Percentiles rank a stretch among this genome's conserved stretches.
These are phyloP conservation scores for Drosophila kohkoa DNA, from an alignment of 1,140 invertebrate genomes.

Conservation along the genomic window DNA sequence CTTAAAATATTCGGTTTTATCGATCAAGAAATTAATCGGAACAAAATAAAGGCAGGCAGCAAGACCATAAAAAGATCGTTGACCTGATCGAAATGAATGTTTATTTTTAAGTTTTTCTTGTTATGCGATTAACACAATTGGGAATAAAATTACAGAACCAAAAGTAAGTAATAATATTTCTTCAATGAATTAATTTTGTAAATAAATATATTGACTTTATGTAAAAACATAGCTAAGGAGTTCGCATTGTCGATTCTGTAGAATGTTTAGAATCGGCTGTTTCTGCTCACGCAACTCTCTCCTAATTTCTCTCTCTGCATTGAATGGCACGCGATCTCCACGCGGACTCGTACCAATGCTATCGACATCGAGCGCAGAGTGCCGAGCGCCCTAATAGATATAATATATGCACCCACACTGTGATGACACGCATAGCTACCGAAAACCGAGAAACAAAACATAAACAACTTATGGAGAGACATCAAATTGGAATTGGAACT, in stretches of 20 bases:
- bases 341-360: constrained; percentile 61
- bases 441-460: constrained; percentile 35
- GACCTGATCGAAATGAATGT: too few relatives aligned
- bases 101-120: too few relatives aligned
- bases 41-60: too few relatives aligned
- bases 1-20: too few relatives aligned
- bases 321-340: constrained; percentile 65
- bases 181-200: too few relatives aligned
- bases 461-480: constrained; percentile 44
- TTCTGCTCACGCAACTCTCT: neutral
- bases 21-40: too few relatives aligned
- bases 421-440: constrained; percentile 66
- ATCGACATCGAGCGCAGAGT: constrained; percentile 37
- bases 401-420: constrained; percentile 82
- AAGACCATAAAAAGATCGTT: too few relatives aligned
- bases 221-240: too few relatives aligned
- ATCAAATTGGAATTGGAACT: constrained; percentile 73
- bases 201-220: too few relatives aligned
- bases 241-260: neutral
- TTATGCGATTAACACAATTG: too few relatives aligned
- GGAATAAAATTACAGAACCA: too few relatives aligned
- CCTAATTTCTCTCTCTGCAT: constrained; percentile 51
- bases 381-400: constrained; percentile 41
- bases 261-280: neutral
- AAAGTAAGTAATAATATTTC: too few relatives aligned